Percentiles rank a stretch among this genome's conserved stretches.
Conservation (phyloP, 1,140 invertebrate genomes). For the Eciton burchellii region DNA sequence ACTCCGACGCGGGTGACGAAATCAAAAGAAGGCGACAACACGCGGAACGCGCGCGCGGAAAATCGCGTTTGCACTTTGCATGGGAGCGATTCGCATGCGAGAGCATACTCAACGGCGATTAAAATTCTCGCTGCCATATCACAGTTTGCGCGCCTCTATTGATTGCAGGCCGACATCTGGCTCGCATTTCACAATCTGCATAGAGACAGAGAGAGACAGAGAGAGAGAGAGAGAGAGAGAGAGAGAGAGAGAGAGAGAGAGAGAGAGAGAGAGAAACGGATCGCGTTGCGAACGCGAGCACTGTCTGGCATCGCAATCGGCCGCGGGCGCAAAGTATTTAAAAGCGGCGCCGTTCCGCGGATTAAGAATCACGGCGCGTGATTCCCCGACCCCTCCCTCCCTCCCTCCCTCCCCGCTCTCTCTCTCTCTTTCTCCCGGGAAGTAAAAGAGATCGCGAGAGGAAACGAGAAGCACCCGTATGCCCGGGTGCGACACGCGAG, state of each 20-base stretch:
- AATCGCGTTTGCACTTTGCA: constrained; percentile 44
- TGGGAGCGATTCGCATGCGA: constrained; percentile 46
- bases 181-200: constrained; percentile 39
- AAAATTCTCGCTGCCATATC: constrained; percentile 54
- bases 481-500: too few species aligned
- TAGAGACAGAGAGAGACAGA: too few species aligned
- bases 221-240: too few species aligned
- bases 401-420: too few species aligned
- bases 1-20: neutral
- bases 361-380: constrained; percentile 5
- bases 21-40: constrained; percentile 29
- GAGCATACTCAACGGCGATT: constrained; percentile 58
- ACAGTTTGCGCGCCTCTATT: constrained; percentile 11
- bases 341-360: constrained; percentile 8
- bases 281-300: neutral
- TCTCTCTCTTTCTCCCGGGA: too few species aligned
- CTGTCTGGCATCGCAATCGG: constrained; percentile 29
- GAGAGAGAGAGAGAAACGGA: too few species aligned
- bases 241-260: too few species aligned
- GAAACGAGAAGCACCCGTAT: too few species aligned
- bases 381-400: too few species aligned
- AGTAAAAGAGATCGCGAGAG: neutral
- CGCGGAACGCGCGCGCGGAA: constrained; percentile 12
- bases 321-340: neutral
- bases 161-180: constrained; percentile 48